Conservation (phyloP, 2,113 vertebrate species). For the Rhineura floridana region DNA sequence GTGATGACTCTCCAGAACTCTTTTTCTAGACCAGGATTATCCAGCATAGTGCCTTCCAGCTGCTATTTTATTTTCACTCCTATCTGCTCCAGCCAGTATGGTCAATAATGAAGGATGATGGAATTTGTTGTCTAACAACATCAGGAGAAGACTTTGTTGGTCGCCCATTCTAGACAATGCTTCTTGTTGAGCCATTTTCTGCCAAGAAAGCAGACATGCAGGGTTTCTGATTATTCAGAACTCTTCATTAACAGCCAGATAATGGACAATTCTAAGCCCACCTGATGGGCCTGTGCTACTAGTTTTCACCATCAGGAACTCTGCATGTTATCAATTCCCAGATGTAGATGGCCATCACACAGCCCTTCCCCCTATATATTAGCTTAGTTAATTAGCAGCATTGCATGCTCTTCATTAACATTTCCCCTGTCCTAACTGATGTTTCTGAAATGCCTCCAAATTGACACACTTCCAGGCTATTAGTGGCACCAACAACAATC, state of each 20-base stretch:
- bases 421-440: not conserved
- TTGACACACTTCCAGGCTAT: slow-evolving; percentile 23
- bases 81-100: no score
- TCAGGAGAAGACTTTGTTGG: no score
- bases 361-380: not conserved
- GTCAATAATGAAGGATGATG: no score
- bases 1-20: not conserved
- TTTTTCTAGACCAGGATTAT: not conserved
- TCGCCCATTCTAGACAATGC: no score
- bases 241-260: not conserved
- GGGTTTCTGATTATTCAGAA: not conserved
- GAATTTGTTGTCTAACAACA: no score
- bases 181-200: not conserved
- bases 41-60: no score
- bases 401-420: slow-evolving; percentile 5
- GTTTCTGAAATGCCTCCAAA: slow-evolving; percentile 22
- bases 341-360: not conserved
- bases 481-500: slow-evolving; percentile 15
- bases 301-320: not conserved
- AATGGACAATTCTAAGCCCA: not conserved
- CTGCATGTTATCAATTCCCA: not conserved
- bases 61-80: no score
- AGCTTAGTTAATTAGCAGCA: not conserved
- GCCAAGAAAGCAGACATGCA: not conserved
- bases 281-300: not conserved